These are phyloP conservation scores for Ophraella communa DNA, from an alignment of 2,888 invertebrate species.

Conservation along the genomic window DNA sequence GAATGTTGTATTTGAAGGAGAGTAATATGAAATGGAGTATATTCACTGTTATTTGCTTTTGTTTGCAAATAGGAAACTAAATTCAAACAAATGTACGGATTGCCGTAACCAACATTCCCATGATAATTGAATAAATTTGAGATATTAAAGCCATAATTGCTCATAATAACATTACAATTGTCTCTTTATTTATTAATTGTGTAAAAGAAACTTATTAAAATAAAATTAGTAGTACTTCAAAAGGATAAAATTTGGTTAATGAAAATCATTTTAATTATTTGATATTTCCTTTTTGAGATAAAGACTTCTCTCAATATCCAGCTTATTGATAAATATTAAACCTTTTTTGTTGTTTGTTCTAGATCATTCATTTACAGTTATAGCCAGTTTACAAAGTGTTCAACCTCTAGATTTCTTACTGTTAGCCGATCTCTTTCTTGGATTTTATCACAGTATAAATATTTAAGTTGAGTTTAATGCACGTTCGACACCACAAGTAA, in stretches of 20 bases:
- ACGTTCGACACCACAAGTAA: background rate
- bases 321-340: background rate
- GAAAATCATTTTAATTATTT: no score
- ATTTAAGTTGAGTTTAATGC: background rate
- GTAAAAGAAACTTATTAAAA: background rate
- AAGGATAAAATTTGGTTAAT: background rate
- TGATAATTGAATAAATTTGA: background rate
- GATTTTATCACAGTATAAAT: background rate
- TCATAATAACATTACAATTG: background rate
- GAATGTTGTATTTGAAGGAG: constrained; percentile 5
- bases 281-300: no score
- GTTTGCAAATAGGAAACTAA: background rate
- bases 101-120: background rate
- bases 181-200: background rate
- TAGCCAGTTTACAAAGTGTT: background rate
- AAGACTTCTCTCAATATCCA: background rate
- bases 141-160: background rate
- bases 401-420: background rate
- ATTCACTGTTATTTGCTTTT: background rate
- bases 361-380: background rate
- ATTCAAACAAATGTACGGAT: background rate
- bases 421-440: background rate
- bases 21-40: background rate
- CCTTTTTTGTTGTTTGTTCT: background rate
- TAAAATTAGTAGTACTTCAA: no score